A percentile compares a stretch with the other conserved stretches of the same genome.
These are phyloP conservation scores for Karalla daura DNA, from an alignment of 2,797 vertebrate species.

Conservation along the genomic window DNA sequence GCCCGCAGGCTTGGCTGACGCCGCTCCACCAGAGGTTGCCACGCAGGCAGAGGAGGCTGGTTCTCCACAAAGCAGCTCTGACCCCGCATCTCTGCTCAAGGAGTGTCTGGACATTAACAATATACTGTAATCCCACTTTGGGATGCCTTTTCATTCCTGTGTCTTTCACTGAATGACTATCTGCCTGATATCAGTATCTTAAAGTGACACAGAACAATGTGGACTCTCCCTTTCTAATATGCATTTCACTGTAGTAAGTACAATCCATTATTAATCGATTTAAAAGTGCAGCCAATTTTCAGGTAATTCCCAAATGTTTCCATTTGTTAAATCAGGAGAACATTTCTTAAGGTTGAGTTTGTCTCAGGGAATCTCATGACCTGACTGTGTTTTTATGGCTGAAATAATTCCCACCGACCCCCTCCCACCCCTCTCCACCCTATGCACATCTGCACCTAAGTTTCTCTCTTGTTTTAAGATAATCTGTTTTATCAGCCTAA, in stretches of 20 bases:
- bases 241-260: constrained; percentile 45
- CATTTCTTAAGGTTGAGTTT: constrained; percentile 14
- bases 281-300: constrained; percentile 32
- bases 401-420: constrained; percentile 22
- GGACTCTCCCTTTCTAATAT: constrained; percentile 16
- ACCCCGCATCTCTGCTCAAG: constrained; percentile 78
- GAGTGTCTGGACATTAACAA: constrained; percentile 87
- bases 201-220: constrained; percentile 15
- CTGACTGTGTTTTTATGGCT: constrained; percentile 33
- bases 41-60: constrained; percentile 39
- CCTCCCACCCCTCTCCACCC: not conserved
- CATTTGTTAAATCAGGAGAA: constrained; percentile 12
- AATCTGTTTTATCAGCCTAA: not conserved
- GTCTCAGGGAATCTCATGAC: constrained; percentile 69
- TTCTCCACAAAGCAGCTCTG: constrained; percentile 59
- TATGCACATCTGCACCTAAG: not conserved
- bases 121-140: constrained; percentile 56
- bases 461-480: constrained; percentile 2
- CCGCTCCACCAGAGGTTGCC: constrained; percentile 8
- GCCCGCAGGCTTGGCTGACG: constrained; percentile 26
- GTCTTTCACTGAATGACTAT: constrained; percentile 38
- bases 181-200: constrained; percentile 21
- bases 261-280: constrained; percentile 19
- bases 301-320: constrained; percentile 21
- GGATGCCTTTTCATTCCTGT: constrained; percentile 20